Conservation (phyloP, 1,140 invertebrate genomes). For the Micrasema minimum region DNA sequence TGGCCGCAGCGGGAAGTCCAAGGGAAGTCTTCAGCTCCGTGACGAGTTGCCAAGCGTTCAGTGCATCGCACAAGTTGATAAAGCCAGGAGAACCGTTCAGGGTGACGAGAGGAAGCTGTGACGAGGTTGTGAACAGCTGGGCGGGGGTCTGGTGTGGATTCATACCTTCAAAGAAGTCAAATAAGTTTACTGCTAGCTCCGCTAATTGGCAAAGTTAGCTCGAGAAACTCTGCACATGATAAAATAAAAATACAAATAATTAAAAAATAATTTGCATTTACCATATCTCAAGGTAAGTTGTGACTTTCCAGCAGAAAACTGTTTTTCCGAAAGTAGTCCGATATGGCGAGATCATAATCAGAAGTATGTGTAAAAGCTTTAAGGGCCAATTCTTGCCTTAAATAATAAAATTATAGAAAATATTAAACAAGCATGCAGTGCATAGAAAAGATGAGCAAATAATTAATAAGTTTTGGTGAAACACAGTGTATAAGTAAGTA, state of each 20-base stretch:
- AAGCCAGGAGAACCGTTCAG: conserved; percentile 96
- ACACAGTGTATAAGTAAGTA: too few species aligned
- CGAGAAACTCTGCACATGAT: too few species aligned
- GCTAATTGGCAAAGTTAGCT: too few species aligned
- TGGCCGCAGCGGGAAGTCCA: conserved; percentile 90
- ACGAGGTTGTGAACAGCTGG: conserved; percentile 86
- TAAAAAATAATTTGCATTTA: conserved; percentile 17
- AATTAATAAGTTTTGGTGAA: too few species aligned
- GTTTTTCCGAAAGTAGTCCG: conserved; percentile 93
- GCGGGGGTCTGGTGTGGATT: conserved; percentile 98
- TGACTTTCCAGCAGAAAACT: conserved; percentile 82
- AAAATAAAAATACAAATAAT: conserved; percentile 21
- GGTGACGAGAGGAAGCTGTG: conserved; percentile 87
- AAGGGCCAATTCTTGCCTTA: conserved; percentile 78
- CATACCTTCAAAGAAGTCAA: conserved; percentile 74
- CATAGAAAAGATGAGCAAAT: too few species aligned
- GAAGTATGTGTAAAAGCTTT: conserved; percentile 97
- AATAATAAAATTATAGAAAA: conserved; percentile 52
- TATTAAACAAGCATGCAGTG: background rate
- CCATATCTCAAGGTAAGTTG: conserved; percentile 92
- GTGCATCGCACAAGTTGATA: conserved; percentile 96
- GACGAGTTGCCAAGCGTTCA: conserved; percentile 98
- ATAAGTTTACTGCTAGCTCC: too few species aligned
- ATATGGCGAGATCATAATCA: conserved; percentile 93
- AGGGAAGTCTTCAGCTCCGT: conserved; percentile 85